These are phyloP conservation scores for Dendrolimus houi DNA, from an alignment of 2,888 invertebrate genomes.

Conservation along the genomic window DNA sequence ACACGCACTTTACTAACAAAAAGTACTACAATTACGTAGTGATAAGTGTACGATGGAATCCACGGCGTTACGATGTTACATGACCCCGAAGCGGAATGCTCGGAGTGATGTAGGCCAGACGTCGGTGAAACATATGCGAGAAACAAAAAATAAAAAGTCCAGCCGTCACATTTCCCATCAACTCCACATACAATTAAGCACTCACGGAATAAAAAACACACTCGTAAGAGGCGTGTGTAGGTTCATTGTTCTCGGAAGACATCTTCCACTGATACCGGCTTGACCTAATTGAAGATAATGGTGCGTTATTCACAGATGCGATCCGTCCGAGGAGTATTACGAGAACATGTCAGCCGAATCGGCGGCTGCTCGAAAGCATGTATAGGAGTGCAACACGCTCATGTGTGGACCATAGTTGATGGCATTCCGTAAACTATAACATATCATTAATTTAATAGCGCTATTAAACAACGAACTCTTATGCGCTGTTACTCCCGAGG, in stretches of 20 bases:
- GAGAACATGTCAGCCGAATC: constrained; percentile 47
- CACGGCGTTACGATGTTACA: constrained; percentile 28
- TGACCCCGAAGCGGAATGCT: constrained; percentile 31
- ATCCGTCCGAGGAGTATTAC: constrained; percentile 50
- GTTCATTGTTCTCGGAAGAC: constrained; percentile 66
- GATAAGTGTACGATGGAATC: constrained; percentile 23
- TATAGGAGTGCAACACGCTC: constrained; percentile 11
- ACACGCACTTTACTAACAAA: constrained; percentile 55
- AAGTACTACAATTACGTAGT: constrained; percentile 27
- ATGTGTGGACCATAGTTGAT: constrained; percentile 16
- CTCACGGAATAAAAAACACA: constrained; percentile 58
- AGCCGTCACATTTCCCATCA: constrained; percentile 50
- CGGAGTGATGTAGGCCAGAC: constrained; percentile 40
- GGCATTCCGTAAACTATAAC: constrained; percentile 42
- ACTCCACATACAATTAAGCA: constrained; percentile 61
- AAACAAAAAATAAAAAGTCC: constrained; percentile 40
- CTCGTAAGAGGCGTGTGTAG: constrained; percentile 62
- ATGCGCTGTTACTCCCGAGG: constrained; percentile 24
- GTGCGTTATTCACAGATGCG: constrained; percentile 56
- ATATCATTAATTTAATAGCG: constrained; percentile 53
- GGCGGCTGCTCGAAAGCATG: constrained; percentile 19
- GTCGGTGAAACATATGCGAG: constrained; percentile 23
- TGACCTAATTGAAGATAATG: constrained; percentile 75
- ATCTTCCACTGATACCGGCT: constrained; percentile 57
- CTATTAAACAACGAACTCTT: constrained; percentile 30